Base-by-base conservation (phyloP, 92 coral and sea anemone genomes). In the Parazoanthus swiftii region DNA sequence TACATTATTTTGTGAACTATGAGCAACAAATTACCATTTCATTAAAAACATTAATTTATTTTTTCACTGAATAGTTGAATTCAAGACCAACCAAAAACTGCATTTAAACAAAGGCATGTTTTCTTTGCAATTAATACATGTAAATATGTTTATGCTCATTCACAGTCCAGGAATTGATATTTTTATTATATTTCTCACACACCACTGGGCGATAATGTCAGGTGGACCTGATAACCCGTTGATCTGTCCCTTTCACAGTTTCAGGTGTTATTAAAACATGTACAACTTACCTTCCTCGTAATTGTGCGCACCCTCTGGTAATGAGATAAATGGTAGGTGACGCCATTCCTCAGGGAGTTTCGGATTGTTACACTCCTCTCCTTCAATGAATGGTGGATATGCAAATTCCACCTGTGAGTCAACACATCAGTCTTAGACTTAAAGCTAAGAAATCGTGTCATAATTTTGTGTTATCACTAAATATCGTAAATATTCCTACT, bases 251-350 rank as follows among this genome's bases (percentile, higher is more conserved):
- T 3, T 68, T 35, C 11, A 4, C 35, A 54, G 51, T 46, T 46
- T 25, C 10, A 73, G 77, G 38, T 73, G 42, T 73, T 33, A 14
- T 73, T 33, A 26, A 73, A 36, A 14, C 77, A 77, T 3, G 48
- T 23, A n/a, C 39, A 48, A 79, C 76, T 82, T 39, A 95, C 98
- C 98, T 91, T 91, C 88, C 81, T 95, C 94, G 72, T 91, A 93
- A 88, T 95, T 95, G 73, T 95, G 98, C 29, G 95, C 94, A 18
- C 98, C 98, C 88, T 95, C 98, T 26, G 98, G 98, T 81, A 95
- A 89, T 10, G 98, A 95, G 85, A 95, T 88, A 86, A 90, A 95
- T 38, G 98, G 98, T 29, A 95, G 76, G 79, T 88, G 89, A 72
- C 50, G 88, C 98, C 98, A 95, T 77, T 95, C 95, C 15, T 74